Evolutionary conservation across 2,113 vertebrate genomes (phyloP), one percentile per base, ranked within the genome.

Genomic region (Apistogramma diplotaenia): DNA sequence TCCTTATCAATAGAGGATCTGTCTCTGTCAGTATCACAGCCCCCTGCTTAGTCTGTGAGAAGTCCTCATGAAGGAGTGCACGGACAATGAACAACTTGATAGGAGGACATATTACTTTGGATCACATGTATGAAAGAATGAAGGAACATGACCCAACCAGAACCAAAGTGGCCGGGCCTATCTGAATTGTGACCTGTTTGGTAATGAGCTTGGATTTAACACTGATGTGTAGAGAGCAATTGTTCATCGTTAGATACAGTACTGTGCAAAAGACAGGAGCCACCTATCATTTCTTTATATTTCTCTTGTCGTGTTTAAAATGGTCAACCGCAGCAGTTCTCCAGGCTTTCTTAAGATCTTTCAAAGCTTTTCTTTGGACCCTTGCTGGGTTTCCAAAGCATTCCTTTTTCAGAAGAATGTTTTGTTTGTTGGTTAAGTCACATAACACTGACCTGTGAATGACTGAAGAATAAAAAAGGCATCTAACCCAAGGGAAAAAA

Each of bases 81-180:
- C 53, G 85, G 90, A 94, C 93, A 93, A 94, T 93, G 90, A 83
- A 43, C 2, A 72, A 56, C 92, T 94, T 93, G 90, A 94, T 91
- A 70, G 84, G 55, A 88, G 74, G 78, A 89, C 62, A 51, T 43
- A 83, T 90, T 74, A 76, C 84, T 90, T 88, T 70, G 85, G 78
- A 91, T 93, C 92, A 93, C 93, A 92, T 93, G 92, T 88, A 90
- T 76, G 53, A 56, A 89, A 88, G 88, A 87, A 91, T 90, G 89
- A 86, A 84, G 78, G 46, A 91, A 89, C 87, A 85, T 89, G 89
- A 93, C 87, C 89, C 62, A 75, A 65, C 70, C 79, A 89, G 85
- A 93, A 92, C 85, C 78, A 80, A 92, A 83, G 82, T 37, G 82
- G 74, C 88, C 87, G 81, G 76, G 76, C 76, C 74, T 72, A 59